phyloP scores from a whole-genome alignment of 2,113 vertebrate genomes.

The Nesogale talazaci region DNA sequence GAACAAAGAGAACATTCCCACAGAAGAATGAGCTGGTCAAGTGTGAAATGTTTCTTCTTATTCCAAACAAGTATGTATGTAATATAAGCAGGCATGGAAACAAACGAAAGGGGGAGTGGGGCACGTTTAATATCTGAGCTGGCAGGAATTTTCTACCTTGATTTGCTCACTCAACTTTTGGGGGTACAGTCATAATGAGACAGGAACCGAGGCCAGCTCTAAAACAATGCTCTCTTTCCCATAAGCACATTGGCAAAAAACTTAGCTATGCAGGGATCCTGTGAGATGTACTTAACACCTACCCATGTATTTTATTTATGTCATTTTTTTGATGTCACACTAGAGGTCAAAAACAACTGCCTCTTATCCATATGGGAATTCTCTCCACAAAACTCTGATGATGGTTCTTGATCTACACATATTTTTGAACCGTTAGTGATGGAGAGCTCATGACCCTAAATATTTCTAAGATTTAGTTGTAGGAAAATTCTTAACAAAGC shows the following conservation, averaged over 20 bases:
- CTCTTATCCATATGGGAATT: constrained; percentile 12
- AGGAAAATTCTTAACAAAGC: constrained; percentile 49
- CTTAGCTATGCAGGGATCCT: neutral
- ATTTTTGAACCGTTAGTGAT: neutral
- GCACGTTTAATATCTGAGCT: constrained; percentile 5
- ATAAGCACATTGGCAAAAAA: neutral
- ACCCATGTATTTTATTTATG: neutral
- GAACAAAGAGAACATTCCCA: constrained; percentile 46
- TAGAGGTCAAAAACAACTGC: neutral
- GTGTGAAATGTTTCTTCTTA: constrained; percentile 30
- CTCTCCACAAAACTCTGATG: neutral
- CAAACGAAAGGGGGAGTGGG: neutral
- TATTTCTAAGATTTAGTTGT: neutral
- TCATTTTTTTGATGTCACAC: neutral
- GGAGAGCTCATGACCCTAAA: constrained; percentile 2
- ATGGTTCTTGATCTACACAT: neutral
- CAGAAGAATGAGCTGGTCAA: neutral
- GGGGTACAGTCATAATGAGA: neutral
- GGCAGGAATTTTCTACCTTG: neutral
- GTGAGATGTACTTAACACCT: neutral
- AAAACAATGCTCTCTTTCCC: neutral
- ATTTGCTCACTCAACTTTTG: neutral
- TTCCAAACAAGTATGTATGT: neutral
- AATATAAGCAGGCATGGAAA: neutral
- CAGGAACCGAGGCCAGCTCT: neutral